These are phyloP conservation scores for Tyto alba DNA, from an alignment of 2,113 vertebrate species.

Conservation along the genomic window DNA sequence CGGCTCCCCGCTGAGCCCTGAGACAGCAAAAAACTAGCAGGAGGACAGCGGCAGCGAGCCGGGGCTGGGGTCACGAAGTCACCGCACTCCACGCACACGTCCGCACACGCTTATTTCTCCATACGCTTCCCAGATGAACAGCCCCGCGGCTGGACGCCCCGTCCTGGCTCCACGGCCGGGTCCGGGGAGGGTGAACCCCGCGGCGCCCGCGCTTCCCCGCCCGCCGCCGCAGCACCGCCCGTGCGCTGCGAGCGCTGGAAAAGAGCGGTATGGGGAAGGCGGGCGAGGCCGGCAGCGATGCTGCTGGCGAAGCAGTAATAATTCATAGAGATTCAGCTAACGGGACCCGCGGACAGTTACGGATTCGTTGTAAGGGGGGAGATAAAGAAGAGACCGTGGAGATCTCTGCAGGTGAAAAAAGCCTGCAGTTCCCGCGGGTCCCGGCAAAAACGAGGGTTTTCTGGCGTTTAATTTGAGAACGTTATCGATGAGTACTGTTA, in stretches of 20 bases:
- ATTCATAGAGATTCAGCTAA: not conserved
- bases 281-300: not conserved
- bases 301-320: not conserved
- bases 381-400: not conserved
- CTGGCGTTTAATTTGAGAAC: not conserved
- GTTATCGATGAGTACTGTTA: not conserved
- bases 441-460: not conserved
- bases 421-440: not conserved
- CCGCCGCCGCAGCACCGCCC: not conserved
- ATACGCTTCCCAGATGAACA: rapidly evolving
- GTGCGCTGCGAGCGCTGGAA: not conserved
- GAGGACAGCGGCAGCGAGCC: not conserved
- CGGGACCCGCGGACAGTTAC: not conserved
- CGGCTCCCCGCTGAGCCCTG: not conserved
- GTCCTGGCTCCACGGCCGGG: too few species aligned
- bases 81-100: not conserved
- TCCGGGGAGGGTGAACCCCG: not conserved
- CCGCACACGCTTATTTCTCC: not conserved
- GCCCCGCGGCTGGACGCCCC: not conserved
- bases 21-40: not conserved
- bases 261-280: not conserved
- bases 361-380: not conserved
- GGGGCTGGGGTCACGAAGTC: not conserved
- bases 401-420: not conserved
- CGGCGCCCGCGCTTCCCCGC: not conserved